Base-by-base conservation (phyloP, 1,140 invertebrate species). In the Drosophila kepulauana region DNA sequence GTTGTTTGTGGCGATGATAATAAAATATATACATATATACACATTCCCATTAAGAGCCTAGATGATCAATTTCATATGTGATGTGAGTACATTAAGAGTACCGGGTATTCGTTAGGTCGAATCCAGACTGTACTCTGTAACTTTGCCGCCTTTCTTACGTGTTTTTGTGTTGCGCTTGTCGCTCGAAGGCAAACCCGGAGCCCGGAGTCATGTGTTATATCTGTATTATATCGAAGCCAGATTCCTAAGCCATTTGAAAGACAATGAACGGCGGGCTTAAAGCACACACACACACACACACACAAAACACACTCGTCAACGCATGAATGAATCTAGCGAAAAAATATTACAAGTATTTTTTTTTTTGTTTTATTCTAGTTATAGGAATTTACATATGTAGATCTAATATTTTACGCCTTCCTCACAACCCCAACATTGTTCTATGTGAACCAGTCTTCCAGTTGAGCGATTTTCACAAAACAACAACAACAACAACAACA, bases 101-200 rank as follows among this genome's bases (percentile, higher is more conserved):
- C 35, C 41, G 41, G 41, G 41, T 43, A 43, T 43, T 25, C 11
- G 3, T 6, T 4, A 3, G 3, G 41, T 43, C 41, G 41, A 43
- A 13, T 3, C 41, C n/a, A n/a, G 41, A 3, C 41, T 43, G n/a
- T 43, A n/a, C n/a, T n/a, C n/a, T n/a, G n/a, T n/a, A 13, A 4
- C n/a, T 4, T 25, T 25, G 5, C 11, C n/a, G 41, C 3, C 41
- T 43, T 43, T 43, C 35, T 11, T 38, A 10, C 35, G 7, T 10
- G 35, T 41, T 38, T 20, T 15, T 57, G 3, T 20, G 35, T 5
- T 57, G 13, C 56, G 38, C 70, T 1, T 38, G 35, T 5, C 41
- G 13, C 56, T 30, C 70, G 75, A 86, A 86, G 82, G 82, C 82
- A 73, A 86, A 85, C 75, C 54, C 20, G 20, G 51, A 78, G 52